phyloP scores from a whole-genome alignment of 2,113 vertebrate genomes.

The Maccullochella peelii region DNA sequence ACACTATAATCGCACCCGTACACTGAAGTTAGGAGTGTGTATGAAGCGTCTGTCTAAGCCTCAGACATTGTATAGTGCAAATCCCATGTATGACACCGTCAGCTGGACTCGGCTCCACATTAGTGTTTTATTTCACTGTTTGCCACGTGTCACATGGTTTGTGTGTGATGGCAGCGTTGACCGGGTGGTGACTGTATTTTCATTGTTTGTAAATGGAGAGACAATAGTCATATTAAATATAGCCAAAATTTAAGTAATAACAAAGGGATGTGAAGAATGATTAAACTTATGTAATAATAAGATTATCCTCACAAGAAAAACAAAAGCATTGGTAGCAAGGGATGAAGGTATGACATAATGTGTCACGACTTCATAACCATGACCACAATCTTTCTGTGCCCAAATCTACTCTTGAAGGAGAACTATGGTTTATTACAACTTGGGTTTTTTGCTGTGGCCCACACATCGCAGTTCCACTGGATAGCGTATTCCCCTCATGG shows the following conservation, averaged over 20 bases:
- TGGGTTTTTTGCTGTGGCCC: no score
- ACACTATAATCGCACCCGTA: not conserved
- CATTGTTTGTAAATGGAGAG: not conserved
- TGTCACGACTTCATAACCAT: no score
- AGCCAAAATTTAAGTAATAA: no score
- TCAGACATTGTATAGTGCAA: not conserved
- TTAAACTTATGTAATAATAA: no score
- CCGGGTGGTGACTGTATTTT: not conserved
- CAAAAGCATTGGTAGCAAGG: no score
- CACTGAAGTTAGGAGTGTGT: not conserved
- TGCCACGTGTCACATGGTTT: not conserved
- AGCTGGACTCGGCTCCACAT: not conserved
- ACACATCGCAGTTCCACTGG: no score
- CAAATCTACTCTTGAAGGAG: no score
- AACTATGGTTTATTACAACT: no score
- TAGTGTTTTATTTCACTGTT: not conserved
- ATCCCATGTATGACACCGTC: slow-evolving; percentile 3
- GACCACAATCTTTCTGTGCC: no score
- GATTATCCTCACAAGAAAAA: no score
- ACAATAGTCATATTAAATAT: not conserved
- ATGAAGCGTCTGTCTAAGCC: not conserved
- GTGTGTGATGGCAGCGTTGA: not conserved
- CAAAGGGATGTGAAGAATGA: not conserved
- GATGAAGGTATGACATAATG: not conserved
- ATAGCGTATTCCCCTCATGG: no score